These are phyloP conservation scores for Fopius arisanus DNA, from an alignment of 1,140 invertebrate genomes.

Conservation along the genomic window DNA sequence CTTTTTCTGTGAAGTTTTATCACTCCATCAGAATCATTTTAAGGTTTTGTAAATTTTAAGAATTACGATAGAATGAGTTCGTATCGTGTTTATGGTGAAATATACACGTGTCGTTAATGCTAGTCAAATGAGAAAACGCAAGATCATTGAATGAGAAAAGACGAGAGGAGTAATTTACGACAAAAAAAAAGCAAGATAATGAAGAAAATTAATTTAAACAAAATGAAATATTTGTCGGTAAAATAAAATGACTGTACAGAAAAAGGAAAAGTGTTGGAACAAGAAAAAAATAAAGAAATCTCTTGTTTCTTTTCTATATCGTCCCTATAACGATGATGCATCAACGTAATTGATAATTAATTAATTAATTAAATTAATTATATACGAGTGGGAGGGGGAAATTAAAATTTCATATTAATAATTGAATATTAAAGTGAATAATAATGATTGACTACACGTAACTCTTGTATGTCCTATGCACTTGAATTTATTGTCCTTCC, in stretches of 20 bases:
- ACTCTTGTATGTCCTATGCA: slow-evolving; percentile 11
- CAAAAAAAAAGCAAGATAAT: not conserved
- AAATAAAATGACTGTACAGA: slow-evolving; percentile 5
- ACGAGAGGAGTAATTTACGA: not conserved
- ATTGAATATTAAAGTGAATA: not conserved
- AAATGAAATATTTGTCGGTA: not conserved
- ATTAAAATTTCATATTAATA: not conserved
- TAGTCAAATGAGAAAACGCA: slow-evolving; percentile 1
- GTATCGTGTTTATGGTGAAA: not conserved
- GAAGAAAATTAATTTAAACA: not conserved
- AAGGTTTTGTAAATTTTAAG: slow-evolving; percentile 1
- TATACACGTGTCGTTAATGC: not conserved
- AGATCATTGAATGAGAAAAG: not conserved
- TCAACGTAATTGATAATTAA: not conserved
- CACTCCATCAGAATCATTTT: not conserved
- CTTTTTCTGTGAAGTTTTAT: not conserved
- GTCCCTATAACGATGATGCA: slow-evolving; percentile 6
- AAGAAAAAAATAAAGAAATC: not conserved
- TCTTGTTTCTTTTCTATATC: slow-evolving; percentile 5
- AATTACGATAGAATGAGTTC: slow-evolving; percentile 6
- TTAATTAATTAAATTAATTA: not conserved
- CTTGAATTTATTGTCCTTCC: slow-evolving; percentile 9
- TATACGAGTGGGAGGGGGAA: not conserved
- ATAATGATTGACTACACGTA: slow-evolving; percentile 9
- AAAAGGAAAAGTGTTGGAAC: not conserved